Evolutionary conservation across 2,113 vertebrate species (phyloP).

Genomic region (Notechis scutatus): DNA sequence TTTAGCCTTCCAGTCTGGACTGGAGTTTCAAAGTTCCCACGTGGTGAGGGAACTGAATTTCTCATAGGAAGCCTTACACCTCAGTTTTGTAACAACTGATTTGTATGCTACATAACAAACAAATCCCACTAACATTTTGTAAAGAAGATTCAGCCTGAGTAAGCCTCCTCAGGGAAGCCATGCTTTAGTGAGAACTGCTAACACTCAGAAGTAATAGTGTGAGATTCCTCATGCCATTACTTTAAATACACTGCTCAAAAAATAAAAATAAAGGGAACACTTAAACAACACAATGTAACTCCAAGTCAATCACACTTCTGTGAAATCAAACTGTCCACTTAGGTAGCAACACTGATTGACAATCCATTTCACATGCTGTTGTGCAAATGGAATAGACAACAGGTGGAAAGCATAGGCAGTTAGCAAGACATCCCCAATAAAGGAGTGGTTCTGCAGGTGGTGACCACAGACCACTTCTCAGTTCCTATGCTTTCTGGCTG

Average conservation of each 20-base stretch:
- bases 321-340: too few relatives aligned
- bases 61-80: not conserved
- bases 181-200: constrained; percentile 49
- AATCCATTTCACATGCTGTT: too few relatives aligned
- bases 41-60: not conserved
- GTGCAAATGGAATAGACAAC: too few relatives aligned
- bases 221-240: constrained; percentile 60
- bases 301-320: too few relatives aligned
- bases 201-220: constrained; percentile 59
- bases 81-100: constrained; percentile 12
- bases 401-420: too few relatives aligned
- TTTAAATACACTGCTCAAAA: constrained; percentile 40
- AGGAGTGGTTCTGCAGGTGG: too few relatives aligned
- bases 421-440: too few relatives aligned
- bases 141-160: constrained; percentile 57
- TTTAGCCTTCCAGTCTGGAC: not conserved
- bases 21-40: not conserved
- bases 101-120: constrained; percentile 35
- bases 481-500: too few relatives aligned
- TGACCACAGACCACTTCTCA: too few relatives aligned
- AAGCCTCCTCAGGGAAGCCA: constrained; percentile 37
- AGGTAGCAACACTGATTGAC: too few relatives aligned
- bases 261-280: too few relatives aligned
- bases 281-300: too few relatives aligned
- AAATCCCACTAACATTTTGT: constrained; percentile 44